Conservation (phyloP, 2,888 invertebrate genomes). For the Megastigmus dorsalis region DNA sequence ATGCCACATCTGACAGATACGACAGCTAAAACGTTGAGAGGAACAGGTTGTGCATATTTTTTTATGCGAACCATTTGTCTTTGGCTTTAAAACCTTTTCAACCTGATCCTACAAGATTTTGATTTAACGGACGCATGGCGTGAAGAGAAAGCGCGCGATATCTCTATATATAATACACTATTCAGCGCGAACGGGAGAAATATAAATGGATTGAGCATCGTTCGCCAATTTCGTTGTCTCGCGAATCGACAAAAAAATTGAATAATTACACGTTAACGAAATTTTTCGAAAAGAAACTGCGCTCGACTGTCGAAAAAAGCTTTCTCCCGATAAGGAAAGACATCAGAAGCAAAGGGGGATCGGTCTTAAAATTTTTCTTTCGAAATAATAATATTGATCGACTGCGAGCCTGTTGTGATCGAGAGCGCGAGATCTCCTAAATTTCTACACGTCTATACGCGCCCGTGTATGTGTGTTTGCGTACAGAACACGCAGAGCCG, state of each 20-base stretch:
- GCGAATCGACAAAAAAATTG: background rate
- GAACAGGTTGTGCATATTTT: too few species aligned
- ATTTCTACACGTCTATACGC: background rate
- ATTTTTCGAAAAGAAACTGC: too few species aligned
- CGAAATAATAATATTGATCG: conserved; percentile 33
- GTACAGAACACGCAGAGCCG: too few species aligned
- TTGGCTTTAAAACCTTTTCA: background rate
- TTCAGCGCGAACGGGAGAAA: background rate
- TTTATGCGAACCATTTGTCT: background rate
- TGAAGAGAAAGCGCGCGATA: conserved; percentile 22
- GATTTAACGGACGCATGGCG: background rate
- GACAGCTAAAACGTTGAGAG: too few species aligned
- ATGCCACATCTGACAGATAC: too few species aligned
- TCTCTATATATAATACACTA: background rate
- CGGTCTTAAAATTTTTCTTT: conserved; percentile 24
- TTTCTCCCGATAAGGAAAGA: conserved; percentile 19
- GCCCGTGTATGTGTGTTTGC: too few species aligned
- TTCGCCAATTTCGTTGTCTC: background rate
- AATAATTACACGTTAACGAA: background rate
- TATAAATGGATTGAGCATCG: too few species aligned
- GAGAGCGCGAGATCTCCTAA: conserved; percentile 14
- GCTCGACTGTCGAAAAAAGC: background rate
- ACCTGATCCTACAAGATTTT: background rate
- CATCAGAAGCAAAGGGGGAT: background rate
- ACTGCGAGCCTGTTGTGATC: background rate